A percentile compares a stretch with the other conserved stretches of the same genome.
Conservation (phyloP, 2,113 vertebrate species). For the Peucedramus taeniatus region DNA sequence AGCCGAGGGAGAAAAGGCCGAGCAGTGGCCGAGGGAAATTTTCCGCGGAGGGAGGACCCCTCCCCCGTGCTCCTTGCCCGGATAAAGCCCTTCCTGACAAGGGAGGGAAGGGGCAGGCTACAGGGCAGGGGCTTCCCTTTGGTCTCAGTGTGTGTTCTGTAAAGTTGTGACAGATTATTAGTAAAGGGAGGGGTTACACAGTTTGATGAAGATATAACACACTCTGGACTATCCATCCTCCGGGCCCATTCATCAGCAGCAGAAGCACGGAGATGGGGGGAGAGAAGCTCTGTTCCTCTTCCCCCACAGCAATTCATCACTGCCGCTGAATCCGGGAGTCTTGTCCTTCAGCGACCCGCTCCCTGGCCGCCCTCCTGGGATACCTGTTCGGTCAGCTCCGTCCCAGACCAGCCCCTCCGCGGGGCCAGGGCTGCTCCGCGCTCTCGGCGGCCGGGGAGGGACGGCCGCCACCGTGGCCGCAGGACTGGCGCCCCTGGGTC, state of each 20-base stretch:
- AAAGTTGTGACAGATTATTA: slow-evolving; percentile 68
- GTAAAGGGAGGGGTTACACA: slow-evolving; percentile 51
- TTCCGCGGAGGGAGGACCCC: background rate
- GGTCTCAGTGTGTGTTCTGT: slow-evolving; percentile 63
- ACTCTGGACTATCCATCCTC: slow-evolving; percentile 22
- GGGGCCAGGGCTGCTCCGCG: background rate
- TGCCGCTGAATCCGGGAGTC: background rate
- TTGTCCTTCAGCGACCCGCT: background rate
- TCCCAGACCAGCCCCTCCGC: background rate
- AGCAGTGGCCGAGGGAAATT: background rate
- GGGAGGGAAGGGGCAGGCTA: slow-evolving; percentile 57
- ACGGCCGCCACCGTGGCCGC: background rate
- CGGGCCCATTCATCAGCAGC: background rate
- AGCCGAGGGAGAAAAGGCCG: background rate
- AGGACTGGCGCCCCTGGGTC: background rate
- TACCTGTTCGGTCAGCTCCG: background rate
- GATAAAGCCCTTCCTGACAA: slow-evolving; percentile 50
- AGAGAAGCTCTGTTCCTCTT: background rate
- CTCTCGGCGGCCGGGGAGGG: background rate
- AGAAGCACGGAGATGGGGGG: background rate
- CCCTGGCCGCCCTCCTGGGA: background rate
- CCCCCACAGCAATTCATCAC: background rate
- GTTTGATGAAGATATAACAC: slow-evolving; percentile 57
- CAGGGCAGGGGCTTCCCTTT: slow-evolving; percentile 36
- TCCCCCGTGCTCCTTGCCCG: background rate